Evolutionary conservation across 2,797 vertebrate species (phyloP).

Genomic region (Alca torda): DNA sequence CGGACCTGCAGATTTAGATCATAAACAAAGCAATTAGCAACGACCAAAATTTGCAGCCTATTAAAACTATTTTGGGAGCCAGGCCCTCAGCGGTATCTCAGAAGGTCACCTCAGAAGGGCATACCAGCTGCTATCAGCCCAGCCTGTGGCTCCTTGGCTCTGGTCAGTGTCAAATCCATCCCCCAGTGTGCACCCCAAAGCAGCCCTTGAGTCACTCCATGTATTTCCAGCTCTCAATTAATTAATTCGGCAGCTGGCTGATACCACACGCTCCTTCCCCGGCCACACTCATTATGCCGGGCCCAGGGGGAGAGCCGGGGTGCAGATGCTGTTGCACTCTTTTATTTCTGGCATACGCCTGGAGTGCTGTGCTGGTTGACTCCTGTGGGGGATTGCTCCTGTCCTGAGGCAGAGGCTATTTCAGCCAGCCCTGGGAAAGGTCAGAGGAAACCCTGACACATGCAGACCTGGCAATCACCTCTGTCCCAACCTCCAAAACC

Average conservation of each 20-base stretch:
- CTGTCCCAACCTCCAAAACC: neutral
- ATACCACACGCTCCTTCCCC: conserved; percentile 14
- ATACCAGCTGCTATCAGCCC: conserved; percentile 3
- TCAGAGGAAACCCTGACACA: neutral
- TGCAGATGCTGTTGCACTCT: conserved; percentile 24
- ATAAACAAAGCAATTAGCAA: conserved; percentile 50
- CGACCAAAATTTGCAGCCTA: neutral
- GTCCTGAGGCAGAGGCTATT: rapidly evolving
- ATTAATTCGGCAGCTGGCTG: conserved; percentile 52
- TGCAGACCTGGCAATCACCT: neutral
- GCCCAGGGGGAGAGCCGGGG: neutral
- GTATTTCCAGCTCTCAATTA: conserved; percentile 36
- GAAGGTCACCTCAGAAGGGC: conserved; percentile 36
- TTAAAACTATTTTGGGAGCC: conserved; percentile 38
- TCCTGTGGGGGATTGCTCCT: neutral
- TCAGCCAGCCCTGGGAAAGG: conserved; percentile 19
- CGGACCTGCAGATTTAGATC: neutral
- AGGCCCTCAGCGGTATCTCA: neutral
- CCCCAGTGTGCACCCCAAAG: neutral
- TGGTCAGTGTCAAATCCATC: conserved; percentile 39
- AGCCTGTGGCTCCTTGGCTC: neutral
- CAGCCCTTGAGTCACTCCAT: neutral
- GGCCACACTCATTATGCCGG: neutral
- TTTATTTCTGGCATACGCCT: neutral
- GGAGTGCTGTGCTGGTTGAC: rapidly evolving